phyloP scores from a whole-genome alignment of 1,140 invertebrate species.

The Lordiphosa stackelbergi region DNA sequence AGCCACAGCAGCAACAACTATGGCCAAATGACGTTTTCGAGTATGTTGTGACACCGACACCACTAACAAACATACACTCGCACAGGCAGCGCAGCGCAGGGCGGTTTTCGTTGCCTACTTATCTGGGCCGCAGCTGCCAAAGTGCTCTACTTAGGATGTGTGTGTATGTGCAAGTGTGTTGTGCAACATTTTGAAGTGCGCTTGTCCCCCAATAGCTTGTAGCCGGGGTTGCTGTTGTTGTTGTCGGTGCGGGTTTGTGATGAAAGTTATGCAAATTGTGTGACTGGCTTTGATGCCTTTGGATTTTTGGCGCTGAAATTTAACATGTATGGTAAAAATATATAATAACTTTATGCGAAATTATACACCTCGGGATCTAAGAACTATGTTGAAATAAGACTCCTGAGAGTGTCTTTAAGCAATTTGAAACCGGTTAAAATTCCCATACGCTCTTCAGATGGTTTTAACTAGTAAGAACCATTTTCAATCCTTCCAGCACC shows the following conservation, averaged over 20 bases:
- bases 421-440: no score
- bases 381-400: no score
- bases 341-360: no score
- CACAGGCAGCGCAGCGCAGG: conserved; percentile 5
- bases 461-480: no score
- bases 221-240: conserved; percentile 5
- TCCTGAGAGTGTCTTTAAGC: no score
- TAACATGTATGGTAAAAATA: background rate
- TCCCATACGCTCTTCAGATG: no score
- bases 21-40: conserved; percentile 62
- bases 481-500: no score
- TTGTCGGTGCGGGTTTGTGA: conserved; percentile 6
- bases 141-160: conserved; percentile 32
- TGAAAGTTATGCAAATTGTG: conserved; percentile 1
- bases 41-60: conserved; percentile 49
- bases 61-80: conserved; percentile 18
- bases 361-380: no score
- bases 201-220: conserved; percentile 18
- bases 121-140: conserved; percentile 59
- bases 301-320: conserved; percentile 11
- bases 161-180: conserved; percentile 18
- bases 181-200: conserved; percentile 36
- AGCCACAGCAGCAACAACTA: conserved; percentile 36
- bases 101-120: conserved; percentile 68
- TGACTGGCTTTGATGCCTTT: background rate